These are phyloP conservation scores for Erannis defoliaria DNA, from an alignment of 2,888 invertebrate species.

Conservation along the genomic window DNA sequence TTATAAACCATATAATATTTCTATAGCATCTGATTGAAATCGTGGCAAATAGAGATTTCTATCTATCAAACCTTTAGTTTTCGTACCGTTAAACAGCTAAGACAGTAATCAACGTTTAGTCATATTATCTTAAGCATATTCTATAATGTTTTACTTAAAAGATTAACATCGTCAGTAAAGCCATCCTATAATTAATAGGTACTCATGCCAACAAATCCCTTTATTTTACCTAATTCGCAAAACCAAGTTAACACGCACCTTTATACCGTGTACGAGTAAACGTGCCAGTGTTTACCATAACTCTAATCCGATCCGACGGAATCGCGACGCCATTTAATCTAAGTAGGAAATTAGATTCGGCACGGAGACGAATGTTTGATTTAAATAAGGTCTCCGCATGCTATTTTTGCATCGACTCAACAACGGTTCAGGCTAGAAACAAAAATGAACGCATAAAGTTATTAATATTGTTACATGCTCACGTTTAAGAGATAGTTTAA, in stretches of 20 bases:
- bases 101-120: too few relatives aligned
- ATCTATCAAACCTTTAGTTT: too few relatives aligned
- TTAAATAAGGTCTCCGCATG: conserved; percentile 56
- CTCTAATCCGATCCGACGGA: conserved; percentile 67
- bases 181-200: conserved; percentile 3
- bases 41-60: too few relatives aligned
- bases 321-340: conserved; percentile 71
- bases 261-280: conserved; percentile 19
- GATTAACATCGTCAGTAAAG: not conserved
- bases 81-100: too few relatives aligned
- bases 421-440: not conserved
- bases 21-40: too few relatives aligned
- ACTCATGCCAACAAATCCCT: conserved; percentile 8
- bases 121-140: too few relatives aligned
- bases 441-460: too few relatives aligned
- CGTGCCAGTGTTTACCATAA: conserved; percentile 32
- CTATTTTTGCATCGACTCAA: not conserved
- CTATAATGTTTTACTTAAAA: not conserved
- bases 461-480: too few relatives aligned
- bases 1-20: too few relatives aligned
- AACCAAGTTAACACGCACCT: conserved; percentile 17
- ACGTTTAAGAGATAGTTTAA: too few relatives aligned
- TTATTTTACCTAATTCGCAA: conserved; percentile 7
- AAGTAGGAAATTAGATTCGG: conserved; percentile 75
- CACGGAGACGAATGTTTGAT: conserved; percentile 70